Evolutionary conservation across 2,888 invertebrate species (phyloP).

Genomic region (Acanthosepion esculentum): DNA sequence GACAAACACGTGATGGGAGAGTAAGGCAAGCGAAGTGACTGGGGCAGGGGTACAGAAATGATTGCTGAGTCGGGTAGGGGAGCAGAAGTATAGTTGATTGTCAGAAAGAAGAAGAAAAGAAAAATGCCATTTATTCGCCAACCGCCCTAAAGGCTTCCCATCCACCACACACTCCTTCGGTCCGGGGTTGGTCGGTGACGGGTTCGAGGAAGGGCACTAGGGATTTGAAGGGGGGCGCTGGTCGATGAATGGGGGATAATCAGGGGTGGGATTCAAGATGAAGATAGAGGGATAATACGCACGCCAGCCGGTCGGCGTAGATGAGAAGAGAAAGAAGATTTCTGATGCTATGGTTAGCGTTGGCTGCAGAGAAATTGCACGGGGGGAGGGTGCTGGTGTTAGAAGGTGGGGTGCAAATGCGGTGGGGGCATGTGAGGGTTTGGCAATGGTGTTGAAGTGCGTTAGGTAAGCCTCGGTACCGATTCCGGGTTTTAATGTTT

Average conservation of each 20-base stretch:
- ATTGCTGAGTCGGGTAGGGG: not conserved
- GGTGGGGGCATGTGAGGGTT: not conserved
- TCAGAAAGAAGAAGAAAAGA: not conserved
- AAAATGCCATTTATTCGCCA: constrained; percentile 33
- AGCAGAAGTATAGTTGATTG: not conserved
- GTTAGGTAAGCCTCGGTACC: constrained; percentile 13
- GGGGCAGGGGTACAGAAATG: not conserved
- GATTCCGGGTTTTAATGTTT: constrained; percentile 33
- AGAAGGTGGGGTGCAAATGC: not conserved
- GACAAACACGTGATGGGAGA: not conserved
- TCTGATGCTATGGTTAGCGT: not conserved
- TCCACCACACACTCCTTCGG: not conserved
- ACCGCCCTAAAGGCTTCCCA: not conserved
- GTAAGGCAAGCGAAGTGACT: not conserved
- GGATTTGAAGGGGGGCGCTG: not conserved
- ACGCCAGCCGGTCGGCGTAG: constrained; percentile 12
- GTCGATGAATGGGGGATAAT: constrained; percentile 23
- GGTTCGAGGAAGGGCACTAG: not conserved
- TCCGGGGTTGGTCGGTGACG: not conserved
- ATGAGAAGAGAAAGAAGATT: constrained; percentile 33
- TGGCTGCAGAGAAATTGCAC: no score
- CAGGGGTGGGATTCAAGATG: constrained; percentile 12
- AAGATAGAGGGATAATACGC: not conserved
- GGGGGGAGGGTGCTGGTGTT: not conserved
- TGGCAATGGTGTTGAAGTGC: not conserved